These are phyloP conservation scores for Xenops minutus DNA, from an alignment of 2,797 vertebrate species.

Conservation along the genomic window DNA sequence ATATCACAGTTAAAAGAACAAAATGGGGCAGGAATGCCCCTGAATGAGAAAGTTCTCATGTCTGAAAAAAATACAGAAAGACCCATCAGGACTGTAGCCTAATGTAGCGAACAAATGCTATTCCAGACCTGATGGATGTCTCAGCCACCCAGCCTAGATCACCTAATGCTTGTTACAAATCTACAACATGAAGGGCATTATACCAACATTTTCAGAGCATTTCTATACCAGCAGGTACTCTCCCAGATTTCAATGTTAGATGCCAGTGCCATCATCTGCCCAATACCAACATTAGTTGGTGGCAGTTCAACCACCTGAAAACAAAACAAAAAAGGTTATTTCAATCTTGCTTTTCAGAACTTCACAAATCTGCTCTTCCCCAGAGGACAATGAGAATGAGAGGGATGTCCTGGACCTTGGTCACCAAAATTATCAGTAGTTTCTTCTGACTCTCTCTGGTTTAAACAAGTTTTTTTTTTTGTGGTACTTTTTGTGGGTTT, in stretches of 20 bases:
- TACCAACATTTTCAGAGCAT: constrained; percentile 1
- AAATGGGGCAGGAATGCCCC: not conserved
- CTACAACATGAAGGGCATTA: not conserved
- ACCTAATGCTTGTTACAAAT: constrained; percentile 21
- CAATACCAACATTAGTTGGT: constrained; percentile 74
- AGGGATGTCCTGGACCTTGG: too few species aligned
- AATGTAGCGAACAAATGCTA: not conserved
- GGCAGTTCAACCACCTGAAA: constrained; percentile 56
- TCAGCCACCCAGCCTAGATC: not conserved
- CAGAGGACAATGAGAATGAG: not conserved
- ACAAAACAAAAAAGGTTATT: not conserved
- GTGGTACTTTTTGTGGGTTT: not conserved
- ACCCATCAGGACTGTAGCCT: not conserved
- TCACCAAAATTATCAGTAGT: not conserved
- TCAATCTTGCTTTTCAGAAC: not conserved
- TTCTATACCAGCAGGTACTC: constrained; percentile 9
- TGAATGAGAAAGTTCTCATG: not conserved
- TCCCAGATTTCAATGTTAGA: not conserved
- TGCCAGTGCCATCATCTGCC: constrained; percentile 74
- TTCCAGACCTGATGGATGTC: not conserved
- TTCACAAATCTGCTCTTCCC: not conserved
- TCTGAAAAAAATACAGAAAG: not conserved
- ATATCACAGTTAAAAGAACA: not conserved
- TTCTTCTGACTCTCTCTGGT: not conserved
- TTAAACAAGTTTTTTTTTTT: not conserved